Evolutionary conservation across 2,888 invertebrate species (phyloP).

Genomic region (Cistogaster globosa): DNA sequence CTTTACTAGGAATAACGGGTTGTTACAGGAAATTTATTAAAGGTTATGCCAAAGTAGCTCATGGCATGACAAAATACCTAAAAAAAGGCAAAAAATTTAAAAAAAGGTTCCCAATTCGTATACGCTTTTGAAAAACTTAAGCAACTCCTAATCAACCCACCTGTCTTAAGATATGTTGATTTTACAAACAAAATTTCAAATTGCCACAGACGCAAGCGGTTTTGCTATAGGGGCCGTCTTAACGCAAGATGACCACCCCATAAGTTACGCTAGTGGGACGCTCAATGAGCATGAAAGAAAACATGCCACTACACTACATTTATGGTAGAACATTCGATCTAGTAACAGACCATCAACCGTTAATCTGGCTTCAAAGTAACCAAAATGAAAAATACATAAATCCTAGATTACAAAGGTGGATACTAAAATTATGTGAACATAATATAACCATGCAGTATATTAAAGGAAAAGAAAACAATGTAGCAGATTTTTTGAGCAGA

Average conservation of each 20-base stretch:
- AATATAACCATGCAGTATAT: too few species aligned
- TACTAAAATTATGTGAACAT: too few species aligned
- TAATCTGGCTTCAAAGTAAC: too few species aligned
- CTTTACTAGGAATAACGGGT: neutral
- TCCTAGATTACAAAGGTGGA: too few species aligned
- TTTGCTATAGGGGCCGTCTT: conserved; percentile 49
- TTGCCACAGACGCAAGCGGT: conserved; percentile 36
- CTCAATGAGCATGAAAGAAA: conserved; percentile 47
- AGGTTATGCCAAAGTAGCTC: neutral
- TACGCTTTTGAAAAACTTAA: neutral
- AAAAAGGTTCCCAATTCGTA: neutral
- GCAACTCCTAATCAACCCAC: neutral
- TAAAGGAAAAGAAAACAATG: too few species aligned
- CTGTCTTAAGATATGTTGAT: neutral
- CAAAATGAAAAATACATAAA: too few species aligned
- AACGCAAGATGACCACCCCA: conserved; percentile 22
- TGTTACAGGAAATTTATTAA: neutral
- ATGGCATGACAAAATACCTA: neutral
- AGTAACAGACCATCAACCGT: too few species aligned
- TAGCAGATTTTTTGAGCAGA: too few species aligned
- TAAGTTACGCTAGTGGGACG: conserved; percentile 45
- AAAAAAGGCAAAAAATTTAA: neutral
- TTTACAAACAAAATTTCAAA: neutral
- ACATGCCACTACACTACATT: too few species aligned
- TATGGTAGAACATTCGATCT: too few species aligned